These are phyloP conservation scores for Agrochola lota DNA, from an alignment of 2,888 invertebrate genomes.

Conservation along the genomic window DNA sequence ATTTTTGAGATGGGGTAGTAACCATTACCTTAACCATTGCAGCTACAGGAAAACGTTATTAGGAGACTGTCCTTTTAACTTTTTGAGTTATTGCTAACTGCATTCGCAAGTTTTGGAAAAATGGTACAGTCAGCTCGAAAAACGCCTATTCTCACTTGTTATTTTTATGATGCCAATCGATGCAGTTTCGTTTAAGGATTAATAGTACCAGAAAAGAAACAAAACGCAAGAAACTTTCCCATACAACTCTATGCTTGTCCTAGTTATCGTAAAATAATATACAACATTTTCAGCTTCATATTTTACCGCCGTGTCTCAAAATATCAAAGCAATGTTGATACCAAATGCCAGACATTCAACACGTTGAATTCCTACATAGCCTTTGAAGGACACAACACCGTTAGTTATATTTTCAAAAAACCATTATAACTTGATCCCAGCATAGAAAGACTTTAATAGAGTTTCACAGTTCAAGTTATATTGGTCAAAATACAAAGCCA, in stretches of 20 bases:
- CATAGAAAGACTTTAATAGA: fast-evolving
- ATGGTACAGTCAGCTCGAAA: neutral
- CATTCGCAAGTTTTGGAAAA: neutral
- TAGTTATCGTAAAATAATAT: too few species aligned
- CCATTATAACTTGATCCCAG: neutral
- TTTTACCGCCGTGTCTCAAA: neutral
- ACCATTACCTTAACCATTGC: neutral
- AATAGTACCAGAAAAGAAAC: neutral
- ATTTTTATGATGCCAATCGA: neutral
- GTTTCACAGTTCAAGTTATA: slow-evolving; percentile 6
- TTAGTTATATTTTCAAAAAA: neutral
- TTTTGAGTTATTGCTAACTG: neutral
- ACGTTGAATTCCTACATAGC: slow-evolving; percentile 10
- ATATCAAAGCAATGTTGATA: slow-evolving; percentile 6
- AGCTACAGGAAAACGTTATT: neutral
- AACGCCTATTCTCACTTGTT: neutral
- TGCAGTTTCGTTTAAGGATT: neutral
- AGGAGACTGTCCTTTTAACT: neutral
- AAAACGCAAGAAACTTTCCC: too few species aligned
- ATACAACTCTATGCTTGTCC: neutral
- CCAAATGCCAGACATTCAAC: slow-evolving; percentile 39
- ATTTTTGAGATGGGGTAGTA: too few species aligned
- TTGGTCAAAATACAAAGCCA: neutral
- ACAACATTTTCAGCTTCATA: neutral
- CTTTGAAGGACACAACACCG: slow-evolving; percentile 2